These are phyloP conservation scores for Metopolophium dirhodum DNA, from an alignment of 1,140 invertebrate genomes.

Conservation along the genomic window DNA sequence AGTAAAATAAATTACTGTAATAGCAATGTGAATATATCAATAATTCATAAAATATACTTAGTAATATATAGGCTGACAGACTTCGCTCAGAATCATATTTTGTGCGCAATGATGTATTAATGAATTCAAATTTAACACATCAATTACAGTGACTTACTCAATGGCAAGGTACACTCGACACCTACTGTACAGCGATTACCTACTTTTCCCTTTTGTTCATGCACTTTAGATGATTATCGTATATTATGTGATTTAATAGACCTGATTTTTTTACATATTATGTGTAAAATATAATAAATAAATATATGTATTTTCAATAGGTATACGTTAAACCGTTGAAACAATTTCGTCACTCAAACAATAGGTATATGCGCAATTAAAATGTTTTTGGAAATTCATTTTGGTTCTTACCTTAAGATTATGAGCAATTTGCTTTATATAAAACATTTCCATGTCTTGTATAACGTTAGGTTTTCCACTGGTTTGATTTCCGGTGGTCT, in stretches of 20 bases:
- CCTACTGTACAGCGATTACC: neutral
- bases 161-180: neutral
- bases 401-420: conserved; percentile 66
- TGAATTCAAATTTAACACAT: too few species aligned
- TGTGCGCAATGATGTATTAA: neutral
- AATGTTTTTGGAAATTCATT: neutral
- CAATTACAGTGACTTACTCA: neutral
- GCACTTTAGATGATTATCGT: neutral
- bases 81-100: neutral
- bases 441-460: conserved; percentile 69
- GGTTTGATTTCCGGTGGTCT: conserved; percentile 41
- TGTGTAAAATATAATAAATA: neutral
- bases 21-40: neutral
- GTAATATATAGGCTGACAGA: neutral
- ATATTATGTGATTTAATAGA: neutral
- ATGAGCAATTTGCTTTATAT: conserved; percentile 69
- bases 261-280: neutral
- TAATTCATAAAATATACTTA: neutral
- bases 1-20: neutral
- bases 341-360: neutral
- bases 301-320: neutral
- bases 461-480: conserved; percentile 65
- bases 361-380: neutral
- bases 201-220: neutral
- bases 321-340: neutral